These are phyloP conservation scores for Vombatus ursinus DNA, from an alignment of 2,113 vertebrate species.

Conservation along the genomic window DNA sequence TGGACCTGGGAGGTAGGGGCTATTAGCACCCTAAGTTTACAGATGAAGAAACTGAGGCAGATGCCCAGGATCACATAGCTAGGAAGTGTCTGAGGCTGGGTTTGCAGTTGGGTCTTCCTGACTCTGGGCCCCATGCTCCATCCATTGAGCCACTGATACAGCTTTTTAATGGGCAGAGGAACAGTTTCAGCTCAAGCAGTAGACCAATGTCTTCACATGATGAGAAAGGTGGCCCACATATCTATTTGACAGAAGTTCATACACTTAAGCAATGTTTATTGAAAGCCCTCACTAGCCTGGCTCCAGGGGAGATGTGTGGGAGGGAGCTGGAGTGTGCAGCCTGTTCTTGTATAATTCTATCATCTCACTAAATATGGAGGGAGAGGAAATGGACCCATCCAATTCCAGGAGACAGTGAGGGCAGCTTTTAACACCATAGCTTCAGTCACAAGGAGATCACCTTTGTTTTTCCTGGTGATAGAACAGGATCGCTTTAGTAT, in stretches of 20 bases:
- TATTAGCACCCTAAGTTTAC: neutral
- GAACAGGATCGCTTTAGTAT: conserved; percentile 41
- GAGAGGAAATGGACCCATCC: conserved; percentile 45
- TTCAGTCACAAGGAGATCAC: conserved; percentile 5
- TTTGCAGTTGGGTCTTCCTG: neutral
- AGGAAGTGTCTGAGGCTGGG: neutral
- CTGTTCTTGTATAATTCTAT: conserved; percentile 15
- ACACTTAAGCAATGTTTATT: conserved; percentile 54
- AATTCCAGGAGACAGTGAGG: neutral
- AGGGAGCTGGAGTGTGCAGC: neutral
- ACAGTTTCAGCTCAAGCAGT: conserved; percentile 54
- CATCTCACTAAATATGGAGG: conserved; percentile 60
- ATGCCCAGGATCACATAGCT: neutral
- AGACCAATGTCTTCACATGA: conserved; percentile 55
- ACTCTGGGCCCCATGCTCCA: neutral
- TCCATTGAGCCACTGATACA: neutral
- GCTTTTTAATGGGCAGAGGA: conserved; percentile 44
- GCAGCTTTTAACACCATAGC: conserved; percentile 61
- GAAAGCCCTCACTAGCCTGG: neutral
- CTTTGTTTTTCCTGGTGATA: conserved; percentile 59
- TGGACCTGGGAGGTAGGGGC: neutral
- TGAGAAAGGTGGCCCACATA: conserved; percentile 58
- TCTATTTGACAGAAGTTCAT: conserved; percentile 64
- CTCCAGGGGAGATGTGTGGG: conserved; percentile 51
- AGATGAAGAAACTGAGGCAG: neutral